Evolutionary conservation across 2,888 invertebrate genomes (phyloP), one percentile per base, ranked within the genome.

Genomic region (Macrostomum cliftonense): DNA sequence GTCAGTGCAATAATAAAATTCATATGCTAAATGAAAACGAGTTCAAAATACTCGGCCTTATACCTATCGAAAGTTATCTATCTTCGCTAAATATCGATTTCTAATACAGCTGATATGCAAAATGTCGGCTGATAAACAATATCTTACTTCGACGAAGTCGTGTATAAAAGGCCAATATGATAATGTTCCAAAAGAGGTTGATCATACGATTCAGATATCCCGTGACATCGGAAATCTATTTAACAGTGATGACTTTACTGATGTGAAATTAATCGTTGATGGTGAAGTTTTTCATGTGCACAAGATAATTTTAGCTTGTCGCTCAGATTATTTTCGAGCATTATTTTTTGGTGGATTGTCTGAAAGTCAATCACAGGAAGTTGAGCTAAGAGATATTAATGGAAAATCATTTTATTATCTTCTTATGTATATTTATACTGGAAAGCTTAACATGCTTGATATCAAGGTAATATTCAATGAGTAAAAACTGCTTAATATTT

Each of bases 371-470:
- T 62, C 59, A 36, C 57, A 52, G 46, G 85, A 87, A 74, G 82
- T 95, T 49, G 80, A 81, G 62, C 70, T 95, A 39, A 78, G 80
- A 60, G 87, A 81, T 63, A 81, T 87, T 13, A 62, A 63, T 28
- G 59, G 67, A 12, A 56, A 56, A 36, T 64, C 69, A 1, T 71
- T 71, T 53, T 57, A 60, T 47, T 56, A 81, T n/a, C 74, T 97
- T 0, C 73, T 95, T 1, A 81, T 83, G 60, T 97, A 97, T 73
- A 85, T 95, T 51, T 97, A 97, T 71, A 88, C 88, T 50, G 93
- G 88, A 47, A 74, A 74, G 54, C 74, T 79, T 69, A 75, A 75
- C 47, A 66, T 79, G 43, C 66, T 73, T 11, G 75, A 75, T 58
- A 71, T 77, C 51, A 78, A 77, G 72, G 77, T 77, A 59, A 59